Base-by-base conservation (phyloP, 2,888 invertebrate genomes). In the Argyra leucocephala region DNA sequence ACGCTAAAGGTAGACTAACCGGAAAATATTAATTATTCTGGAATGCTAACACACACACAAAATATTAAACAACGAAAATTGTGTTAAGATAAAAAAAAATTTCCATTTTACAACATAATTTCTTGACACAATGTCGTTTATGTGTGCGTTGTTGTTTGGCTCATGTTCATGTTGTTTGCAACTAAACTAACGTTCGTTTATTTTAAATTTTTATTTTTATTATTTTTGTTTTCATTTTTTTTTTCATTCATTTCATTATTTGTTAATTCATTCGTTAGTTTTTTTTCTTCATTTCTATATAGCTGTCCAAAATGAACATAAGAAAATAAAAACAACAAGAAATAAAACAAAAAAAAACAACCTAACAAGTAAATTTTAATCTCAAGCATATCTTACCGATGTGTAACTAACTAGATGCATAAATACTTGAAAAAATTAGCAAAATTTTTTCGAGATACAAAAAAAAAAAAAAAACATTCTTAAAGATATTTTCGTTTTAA, bases 21-120 rank as follows among this genome's bases (percentile, higher is more conserved):
- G n/a, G n/a, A n/a, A n/a, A n/a, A n/a, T n/a, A n/a, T n/a, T n/a
- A n/a, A n/a, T n/a, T n/a, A n/a, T n/a, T n/a, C n/a, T n/a, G n/a
- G n/a, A n/a, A n/a, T n/a, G n/a, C n/a, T n/a, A n/a, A n/a, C n/a
- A n/a, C n/a, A n/a, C n/a, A n/a, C 31, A 31, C 7, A 6, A 26
- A 31, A 31, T 31, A 12, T 31, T 12, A 31, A 10, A 10, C 31
- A 31, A 31, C 12, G 12, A 31, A 31, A 31, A 31, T 31, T 31
- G 31, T 31, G 1, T 1, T 31, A 31, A 6, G 2, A 31, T 10
- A 31, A 31, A 31, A 31, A 31, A 31, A 6, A 26, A 31, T 31
- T 31, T 31, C 31, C 12, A 48, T 48, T 48, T 48, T 48, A 48
- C 48, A 48, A 48, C 48, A 48, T 48, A 48, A 48, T 48, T 48